Evolutionary conservation across 2,797 vertebrate genomes (phyloP).

Genomic region (Fistularia tabacaria): DNA sequence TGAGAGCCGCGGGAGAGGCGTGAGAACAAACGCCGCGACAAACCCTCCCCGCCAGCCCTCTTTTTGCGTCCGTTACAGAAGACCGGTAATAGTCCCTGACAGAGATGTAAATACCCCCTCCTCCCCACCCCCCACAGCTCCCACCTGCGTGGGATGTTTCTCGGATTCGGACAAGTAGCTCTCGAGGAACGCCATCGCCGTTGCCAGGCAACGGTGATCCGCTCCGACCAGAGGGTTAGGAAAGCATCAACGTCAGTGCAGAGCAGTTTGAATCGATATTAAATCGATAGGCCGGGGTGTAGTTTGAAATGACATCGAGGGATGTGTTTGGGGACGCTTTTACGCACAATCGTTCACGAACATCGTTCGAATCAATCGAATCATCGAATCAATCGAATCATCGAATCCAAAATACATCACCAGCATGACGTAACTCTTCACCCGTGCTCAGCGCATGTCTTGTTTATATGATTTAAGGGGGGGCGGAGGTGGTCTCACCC

Average conservation of each 20-base stretch:
- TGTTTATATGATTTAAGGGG: too few species aligned
- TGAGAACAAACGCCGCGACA: conserved; percentile 5
- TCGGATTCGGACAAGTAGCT: conserved; percentile 60
- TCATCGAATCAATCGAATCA: too few species aligned
- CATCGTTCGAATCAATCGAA: too few species aligned
- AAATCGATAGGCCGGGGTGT: too few species aligned
- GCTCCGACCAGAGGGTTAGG: conserved; percentile 2
- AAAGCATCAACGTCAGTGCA: not conserved
- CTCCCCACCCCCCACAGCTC: conserved; percentile 3
- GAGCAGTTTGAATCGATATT: too few species aligned
- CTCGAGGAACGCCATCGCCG: conserved; percentile 48
- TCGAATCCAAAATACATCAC: too few species aligned
- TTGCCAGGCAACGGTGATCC: conserved; percentile 57
- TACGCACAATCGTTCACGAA: too few species aligned
- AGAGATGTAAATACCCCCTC: conserved; percentile 35
- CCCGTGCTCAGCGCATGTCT: too few species aligned
- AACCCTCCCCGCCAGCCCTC: not conserved
- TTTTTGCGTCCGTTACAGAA: conserved; percentile 9
- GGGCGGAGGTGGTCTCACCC: too few species aligned
- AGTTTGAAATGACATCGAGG: too few species aligned
- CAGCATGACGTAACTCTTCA: too few species aligned
- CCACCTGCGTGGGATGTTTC: conserved; percentile 35
- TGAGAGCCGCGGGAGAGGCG: not conserved
- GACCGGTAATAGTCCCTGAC: conserved; percentile 14
- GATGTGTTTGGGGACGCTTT: too few species aligned